A percentile compares a stretch with the other conserved stretches of the same genome.
phyloP scores from a whole-genome alignment of 2,113 vertebrate species.

The Tautogolabrus adspersus region DNA sequence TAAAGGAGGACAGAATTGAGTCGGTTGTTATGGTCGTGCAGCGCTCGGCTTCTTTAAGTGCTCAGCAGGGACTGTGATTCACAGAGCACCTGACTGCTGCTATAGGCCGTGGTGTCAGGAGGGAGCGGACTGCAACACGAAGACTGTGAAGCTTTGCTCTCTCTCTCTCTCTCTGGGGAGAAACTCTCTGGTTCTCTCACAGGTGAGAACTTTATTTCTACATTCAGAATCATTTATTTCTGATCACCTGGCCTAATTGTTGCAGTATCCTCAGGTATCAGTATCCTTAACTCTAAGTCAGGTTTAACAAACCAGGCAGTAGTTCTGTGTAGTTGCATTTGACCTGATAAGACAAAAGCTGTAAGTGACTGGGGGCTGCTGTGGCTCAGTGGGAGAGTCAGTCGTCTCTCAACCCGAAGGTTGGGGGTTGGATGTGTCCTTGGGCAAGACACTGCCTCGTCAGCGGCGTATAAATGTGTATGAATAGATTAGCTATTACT shows the following conservation, averaged over 20 bases:
- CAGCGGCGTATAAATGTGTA: too few species aligned
- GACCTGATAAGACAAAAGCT: background rate
- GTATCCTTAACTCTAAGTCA: background rate
- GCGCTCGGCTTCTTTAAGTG: background rate
- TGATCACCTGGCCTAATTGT: too few species aligned
- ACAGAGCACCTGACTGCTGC: conserved; percentile 33
- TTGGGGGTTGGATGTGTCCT: too few species aligned
- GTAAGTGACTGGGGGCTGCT: too few species aligned
- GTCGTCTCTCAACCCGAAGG: too few species aligned
- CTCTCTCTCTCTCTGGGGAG: background rate
- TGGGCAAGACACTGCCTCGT: too few species aligned
- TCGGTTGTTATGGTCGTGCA: background rate
- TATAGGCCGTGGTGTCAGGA: background rate
- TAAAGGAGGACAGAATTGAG: background rate
- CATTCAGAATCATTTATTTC: background rate
- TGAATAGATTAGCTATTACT: too few species aligned
- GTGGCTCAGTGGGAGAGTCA: too few species aligned
- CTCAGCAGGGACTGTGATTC: conserved; percentile 31
- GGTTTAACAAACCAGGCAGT: too few species aligned
- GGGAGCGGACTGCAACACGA: background rate
- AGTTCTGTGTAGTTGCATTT: background rate
- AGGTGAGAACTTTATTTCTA: background rate
- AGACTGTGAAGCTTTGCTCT: background rate
- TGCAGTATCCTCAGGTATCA: too few species aligned
- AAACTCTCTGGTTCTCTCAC: background rate